Conservation (phyloP, 2,888 invertebrate genomes). For the Vannuccia rotundouncinata region DNA sequence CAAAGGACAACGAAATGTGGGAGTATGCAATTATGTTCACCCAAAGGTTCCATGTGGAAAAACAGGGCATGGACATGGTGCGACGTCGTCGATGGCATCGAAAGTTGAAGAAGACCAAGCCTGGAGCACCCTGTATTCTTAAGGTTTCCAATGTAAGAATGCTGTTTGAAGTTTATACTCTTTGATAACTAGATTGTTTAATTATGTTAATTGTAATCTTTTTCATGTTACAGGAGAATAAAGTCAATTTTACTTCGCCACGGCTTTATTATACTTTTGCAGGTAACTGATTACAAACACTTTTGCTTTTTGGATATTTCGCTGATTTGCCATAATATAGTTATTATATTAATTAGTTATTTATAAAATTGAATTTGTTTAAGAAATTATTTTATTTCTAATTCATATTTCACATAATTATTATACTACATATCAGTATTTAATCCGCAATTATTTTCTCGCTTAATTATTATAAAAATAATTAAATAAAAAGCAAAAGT, state of each 20-base stretch:
- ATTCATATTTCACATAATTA: no score
- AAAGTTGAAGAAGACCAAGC: slow-evolving; percentile 53
- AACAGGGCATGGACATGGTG: slow-evolving; percentile 57
- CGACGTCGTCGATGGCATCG: slow-evolving; percentile 58
- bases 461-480: no score
- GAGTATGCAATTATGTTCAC: slow-evolving; percentile 58
- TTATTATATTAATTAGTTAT: no score
- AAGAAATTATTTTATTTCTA: no score
- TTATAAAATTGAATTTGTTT: no score
- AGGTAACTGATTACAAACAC: background rate
- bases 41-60: slow-evolving; percentile 57
- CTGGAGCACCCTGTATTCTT: slow-evolving; percentile 50
- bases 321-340: no score
- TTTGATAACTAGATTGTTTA: background rate
- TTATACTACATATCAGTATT: no score
- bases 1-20: slow-evolving; percentile 54
- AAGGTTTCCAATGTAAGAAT: slow-evolving; percentile 14
- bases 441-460: no score
- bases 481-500: no score
- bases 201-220: background rate
- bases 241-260: background rate
- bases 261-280: background rate
- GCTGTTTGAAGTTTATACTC: background rate
- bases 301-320: background rate
- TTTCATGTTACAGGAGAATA: background rate